phyloP scores from a whole-genome alignment of 2,888 invertebrate species.

The Exephanes ischioxanthus region DNA sequence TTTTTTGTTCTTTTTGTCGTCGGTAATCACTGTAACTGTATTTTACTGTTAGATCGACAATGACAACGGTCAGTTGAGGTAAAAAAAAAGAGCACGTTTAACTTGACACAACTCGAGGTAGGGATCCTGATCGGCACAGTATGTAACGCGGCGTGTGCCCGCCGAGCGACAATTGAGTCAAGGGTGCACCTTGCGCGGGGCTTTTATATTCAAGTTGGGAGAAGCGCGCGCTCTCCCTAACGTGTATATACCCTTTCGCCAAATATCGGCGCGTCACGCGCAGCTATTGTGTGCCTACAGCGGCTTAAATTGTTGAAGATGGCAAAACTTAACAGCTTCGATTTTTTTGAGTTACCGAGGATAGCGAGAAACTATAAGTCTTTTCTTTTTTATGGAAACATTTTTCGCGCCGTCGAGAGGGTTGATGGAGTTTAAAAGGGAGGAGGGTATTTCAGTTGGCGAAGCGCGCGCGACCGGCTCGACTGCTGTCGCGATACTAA shows the following conservation, averaged over 20 bases:
- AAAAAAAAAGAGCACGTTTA: neutral
- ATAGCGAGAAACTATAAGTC: neutral
- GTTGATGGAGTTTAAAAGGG: neutral
- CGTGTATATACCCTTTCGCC: conserved; percentile 29
- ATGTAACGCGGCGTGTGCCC: conserved; percentile 43
- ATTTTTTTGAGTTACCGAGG: neutral
- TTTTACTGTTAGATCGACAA: neutral
- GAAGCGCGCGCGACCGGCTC: conserved; percentile 33
- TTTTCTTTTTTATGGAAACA: too few species aligned
- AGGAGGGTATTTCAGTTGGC: neutral
- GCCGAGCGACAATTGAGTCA: conserved; percentile 59
- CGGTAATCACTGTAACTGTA: neutral
- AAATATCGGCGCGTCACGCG: conserved; percentile 42
- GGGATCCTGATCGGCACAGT: neutral
- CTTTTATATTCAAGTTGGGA: conserved; percentile 53
- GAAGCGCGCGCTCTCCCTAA: conserved; percentile 42
- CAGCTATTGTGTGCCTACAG: conserved; percentile 5
- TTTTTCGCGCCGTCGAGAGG: too few species aligned
- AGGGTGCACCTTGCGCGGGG: conserved; percentile 60
- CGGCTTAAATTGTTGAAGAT: neutral
- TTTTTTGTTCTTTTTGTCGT: neutral
- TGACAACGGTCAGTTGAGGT: neutral
- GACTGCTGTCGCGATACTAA: conserved; percentile 53
- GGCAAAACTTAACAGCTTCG: neutral
- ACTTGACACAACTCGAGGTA: neutral